Evolutionary conservation across 2,888 invertebrate genomes (phyloP), one percentile per base, ranked within the genome.

Genomic region (Macaria notata): DNA sequence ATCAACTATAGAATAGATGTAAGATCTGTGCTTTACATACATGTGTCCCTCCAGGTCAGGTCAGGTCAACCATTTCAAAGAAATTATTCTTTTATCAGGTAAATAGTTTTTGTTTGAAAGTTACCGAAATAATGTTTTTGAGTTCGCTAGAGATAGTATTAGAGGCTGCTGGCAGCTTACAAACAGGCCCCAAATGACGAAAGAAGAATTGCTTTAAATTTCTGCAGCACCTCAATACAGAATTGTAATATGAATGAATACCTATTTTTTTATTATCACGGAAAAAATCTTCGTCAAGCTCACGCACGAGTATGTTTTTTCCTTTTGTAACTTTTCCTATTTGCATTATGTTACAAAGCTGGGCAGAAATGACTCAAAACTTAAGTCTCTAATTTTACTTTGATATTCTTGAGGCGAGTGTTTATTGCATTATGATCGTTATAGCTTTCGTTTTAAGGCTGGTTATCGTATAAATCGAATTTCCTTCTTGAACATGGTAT

Each of bases 391-490:
- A 4, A 36, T 36, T 36, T 36, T 3, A 36, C 33, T 7, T 36
- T 7, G 33, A 36, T 36, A 36, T 2, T 36, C 4, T 36, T 36
- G 7, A 36, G 33, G 33, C 3, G 33, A 36, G 33, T 36, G 3
- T 36, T 38, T 46, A 9, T 51, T 50, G 42, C 38, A 9, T 46
- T 39, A 46, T 9, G 29, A 31, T 46, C 45, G n/a, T 45, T 46
- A 36, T 33, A 43, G 42, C 39, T 43, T 41, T 38, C 54, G 48
- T 46, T n/a, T 7, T 45, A 68, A 65, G 67, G 69, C 68, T 71
- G 70, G 64, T 66, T 56, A 62, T 56, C 53, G 51, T 53, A 19
- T 19, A 54, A 39, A 65, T 68, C 70, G 69, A 70, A 65, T 65
- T 67, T 63, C 66, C 50, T 39, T 54, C 58, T 47, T 59, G 63